These are phyloP conservation scores for Nannoperca australis DNA, from an alignment of 2,797 vertebrate genomes.

Conservation along the genomic window DNA sequence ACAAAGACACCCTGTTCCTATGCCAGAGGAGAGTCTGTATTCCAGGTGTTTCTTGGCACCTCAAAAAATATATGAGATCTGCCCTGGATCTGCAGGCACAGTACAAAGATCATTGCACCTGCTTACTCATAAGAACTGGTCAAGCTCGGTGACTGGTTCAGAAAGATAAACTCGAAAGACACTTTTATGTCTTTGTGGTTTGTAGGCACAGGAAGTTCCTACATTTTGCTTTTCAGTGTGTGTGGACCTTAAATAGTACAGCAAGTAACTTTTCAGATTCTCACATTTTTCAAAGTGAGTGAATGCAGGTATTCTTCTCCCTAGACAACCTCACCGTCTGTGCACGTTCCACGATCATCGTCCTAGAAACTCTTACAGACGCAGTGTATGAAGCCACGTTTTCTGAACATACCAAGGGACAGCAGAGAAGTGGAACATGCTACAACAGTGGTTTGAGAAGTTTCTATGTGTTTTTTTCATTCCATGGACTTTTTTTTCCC, in stretches of 20 bases:
- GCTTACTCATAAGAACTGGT: slow-evolving; percentile 34
- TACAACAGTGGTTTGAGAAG: background rate
- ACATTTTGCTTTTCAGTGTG: slow-evolving; percentile 25
- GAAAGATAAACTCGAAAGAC: slow-evolving; percentile 65
- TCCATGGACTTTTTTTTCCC: background rate
- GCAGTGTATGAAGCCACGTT: background rate
- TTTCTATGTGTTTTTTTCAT: background rate
- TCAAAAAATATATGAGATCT: slow-evolving; percentile 27
- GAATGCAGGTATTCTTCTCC: slow-evolving; percentile 25
- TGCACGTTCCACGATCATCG: background rate
- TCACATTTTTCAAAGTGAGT: slow-evolving; percentile 27
- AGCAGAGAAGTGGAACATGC: background rate
- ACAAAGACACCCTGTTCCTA: slow-evolving; percentile 29
- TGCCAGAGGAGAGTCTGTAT: slow-evolving; percentile 19
- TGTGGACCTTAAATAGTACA: slow-evolving; percentile 26
- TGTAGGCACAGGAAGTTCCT: slow-evolving; percentile 33
- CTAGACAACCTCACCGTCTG: slow-evolving; percentile 24
- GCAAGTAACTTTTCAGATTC: slow-evolving; percentile 37
- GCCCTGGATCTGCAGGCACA: slow-evolving; percentile 25
- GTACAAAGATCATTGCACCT: slow-evolving; percentile 34
- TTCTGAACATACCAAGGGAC: background rate
- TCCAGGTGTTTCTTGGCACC: slow-evolving; percentile 28
- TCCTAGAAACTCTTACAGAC: slow-evolving; percentile 1
- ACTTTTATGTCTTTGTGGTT: slow-evolving; percentile 70
- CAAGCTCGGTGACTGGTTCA: slow-evolving; percentile 36